Base-by-base conservation (phyloP, 2,888 invertebrate species). In the Drepanosiphum platanoidis region DNA sequence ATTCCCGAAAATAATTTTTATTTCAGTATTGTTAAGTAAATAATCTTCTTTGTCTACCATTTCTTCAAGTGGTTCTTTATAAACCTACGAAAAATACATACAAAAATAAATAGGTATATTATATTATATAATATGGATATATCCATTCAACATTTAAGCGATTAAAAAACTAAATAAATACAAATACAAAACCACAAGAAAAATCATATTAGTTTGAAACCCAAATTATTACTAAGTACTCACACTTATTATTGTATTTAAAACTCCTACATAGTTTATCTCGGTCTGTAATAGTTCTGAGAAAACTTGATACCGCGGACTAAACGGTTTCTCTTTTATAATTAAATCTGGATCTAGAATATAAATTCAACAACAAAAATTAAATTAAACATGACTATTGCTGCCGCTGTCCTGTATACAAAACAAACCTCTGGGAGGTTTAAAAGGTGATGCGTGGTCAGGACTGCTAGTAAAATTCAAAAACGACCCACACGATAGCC, bases 201-300 rank as follows among this genome's bases (percentile, higher is more conserved):
- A 72, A 18, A 52, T 2, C 0, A 46, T 46, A 15, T 22, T 18
- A 22, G 22, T 22, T 22, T 22, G 18, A 18, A 52, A 1, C 22
- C 22, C 5, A 52, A 5, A 22, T 5, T 22, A 52, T 22, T 52
- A 52, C 15, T 34, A 64, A 77, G 74, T 82, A 89, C 92, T 91
- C 90, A 96, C 98, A 90, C 94, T 95, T 89, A 97, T 93, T 89
- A 99, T 96, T 64, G 97, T 97, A 88, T 96, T 94, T 88, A 99
- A 92, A 89, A 99, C 97, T 87, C 95, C 95, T 86, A 99, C 97
- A 90, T 99, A 99, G 92, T 99, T 99, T 86, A 94, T 95, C 90
- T 99, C 99, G 0, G 99, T 99, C 90, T 97, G 96, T 87, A 96
- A 93, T 88, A 99, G 92, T 91, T 99, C 99, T 91, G 95, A 93